These are phyloP conservation scores for Macaca nemestrina DNA, from an alignment of 2,113 vertebrate genomes.

Conservation along the genomic window DNA sequence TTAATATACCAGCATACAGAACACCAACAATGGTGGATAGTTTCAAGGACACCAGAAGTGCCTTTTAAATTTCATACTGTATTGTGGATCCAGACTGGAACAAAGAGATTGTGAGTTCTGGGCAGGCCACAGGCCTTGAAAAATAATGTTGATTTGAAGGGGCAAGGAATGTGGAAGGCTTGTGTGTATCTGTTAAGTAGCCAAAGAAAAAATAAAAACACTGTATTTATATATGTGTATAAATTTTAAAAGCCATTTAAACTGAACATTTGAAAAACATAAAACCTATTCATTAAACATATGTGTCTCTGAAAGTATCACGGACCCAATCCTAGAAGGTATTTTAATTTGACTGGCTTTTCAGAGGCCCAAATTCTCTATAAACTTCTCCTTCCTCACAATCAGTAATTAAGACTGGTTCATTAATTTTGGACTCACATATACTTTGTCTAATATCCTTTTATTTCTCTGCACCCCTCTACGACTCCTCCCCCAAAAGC, in stretches of 20 bases:
- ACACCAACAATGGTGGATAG: background rate
- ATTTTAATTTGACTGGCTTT: conserved; percentile 49
- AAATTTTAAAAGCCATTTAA: conserved; percentile 31
- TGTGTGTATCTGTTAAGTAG: background rate
- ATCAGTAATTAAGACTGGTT: background rate
- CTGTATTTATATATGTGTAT: background rate
- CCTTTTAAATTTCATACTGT: background rate
- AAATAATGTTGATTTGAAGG: conserved; percentile 2
- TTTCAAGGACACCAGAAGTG: background rate
- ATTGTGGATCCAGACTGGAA: background rate
- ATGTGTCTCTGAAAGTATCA: background rate
- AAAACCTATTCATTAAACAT: background rate
- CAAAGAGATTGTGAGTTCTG: background rate
- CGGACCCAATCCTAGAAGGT: background rate
- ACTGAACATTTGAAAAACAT: conserved; percentile 7
- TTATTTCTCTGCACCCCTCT: background rate
- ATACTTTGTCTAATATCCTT: conserved; percentile 27
- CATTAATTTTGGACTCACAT: background rate
- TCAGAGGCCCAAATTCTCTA: background rate
- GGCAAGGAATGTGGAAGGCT: background rate
- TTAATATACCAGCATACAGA: background rate
- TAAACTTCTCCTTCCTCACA: background rate
- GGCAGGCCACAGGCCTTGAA: background rate
- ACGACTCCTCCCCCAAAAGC: background rate
- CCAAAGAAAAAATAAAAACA: background rate